Evolutionary conservation across 2,888 invertebrate genomes (phyloP), one percentile per base, ranked within the genome.

Genomic region (Leptarthrus brevirostris): DNA sequence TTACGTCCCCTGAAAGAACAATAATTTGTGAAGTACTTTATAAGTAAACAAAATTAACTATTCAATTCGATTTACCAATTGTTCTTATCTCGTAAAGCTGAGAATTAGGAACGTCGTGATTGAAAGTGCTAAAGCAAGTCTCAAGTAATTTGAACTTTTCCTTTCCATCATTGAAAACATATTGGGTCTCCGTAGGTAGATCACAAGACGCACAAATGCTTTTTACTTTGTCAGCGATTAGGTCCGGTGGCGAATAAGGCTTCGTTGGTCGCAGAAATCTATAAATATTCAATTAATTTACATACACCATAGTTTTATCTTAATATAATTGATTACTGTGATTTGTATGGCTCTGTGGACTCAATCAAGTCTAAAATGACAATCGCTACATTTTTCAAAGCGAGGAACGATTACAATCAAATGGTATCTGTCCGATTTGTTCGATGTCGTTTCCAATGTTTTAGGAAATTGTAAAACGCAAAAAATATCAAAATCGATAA

Each of bases 21-120:
- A 69, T 54, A 20, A 30, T 24, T 61, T 40, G n/a, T 24, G 8
- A 4, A 73, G 16, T 36, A n/a, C 16, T 44, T 56, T 6, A 20
- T 70, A 8, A 14, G 3, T n/a, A 12, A 22, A 36, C 12, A 52
- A 10, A 53, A 1, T n/a, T n/a, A n/a, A n/a, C n/a, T n/a, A n/a
- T n/a, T 66, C 2, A n/a, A 26, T 49, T 16, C 69, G 53, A 81
- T 87, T 83, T 85, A 91, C 92, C 90, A 69, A 95, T 87, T 64
- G 90, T 91, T 79, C 89, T 88, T 75, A 97, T 90, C 58, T 88
- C 87, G 80, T 91, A 89, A n/a, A 97, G 84, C 66, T 91, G 83
- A 0, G 94, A 94, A 86, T 94, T 97, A 0, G 96, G 95, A 10
- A 97, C 89, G 76, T 88, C 83, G 82, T 96, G 92, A 5, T 91